These are phyloP conservation scores for Odocoileus virginianus DNA, from an alignment of 2,113 vertebrate genomes.

Conservation along the genomic window DNA sequence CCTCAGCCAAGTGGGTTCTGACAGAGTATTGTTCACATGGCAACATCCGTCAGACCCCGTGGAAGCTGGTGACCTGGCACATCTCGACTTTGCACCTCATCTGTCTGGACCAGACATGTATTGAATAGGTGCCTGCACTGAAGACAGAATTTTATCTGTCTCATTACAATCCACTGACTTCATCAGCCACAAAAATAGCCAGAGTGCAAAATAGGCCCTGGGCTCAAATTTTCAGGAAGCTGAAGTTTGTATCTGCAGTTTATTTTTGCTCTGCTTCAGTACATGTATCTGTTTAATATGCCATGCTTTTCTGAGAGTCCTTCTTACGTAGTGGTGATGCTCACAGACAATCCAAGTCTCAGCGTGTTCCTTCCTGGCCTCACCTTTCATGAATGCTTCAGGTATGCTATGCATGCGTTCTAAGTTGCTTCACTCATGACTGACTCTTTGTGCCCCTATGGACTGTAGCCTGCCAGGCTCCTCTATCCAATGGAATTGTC, in stretches of 20 bases:
- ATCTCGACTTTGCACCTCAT: neutral
- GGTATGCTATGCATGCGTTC: neutral
- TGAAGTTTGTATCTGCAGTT: neutral
- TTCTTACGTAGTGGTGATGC: neutral
- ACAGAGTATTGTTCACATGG: conserved; percentile 25
- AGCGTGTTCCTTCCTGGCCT: neutral
- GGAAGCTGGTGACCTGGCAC: neutral
- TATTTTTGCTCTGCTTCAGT: neutral
- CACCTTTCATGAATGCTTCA: neutral
- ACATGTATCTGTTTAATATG: neutral
- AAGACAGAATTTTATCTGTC: conserved; percentile 13
- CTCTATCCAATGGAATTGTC: neutral
- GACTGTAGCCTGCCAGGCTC: neutral
- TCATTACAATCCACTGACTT: conserved; percentile 56
- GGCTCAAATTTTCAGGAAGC: conserved; percentile 27
- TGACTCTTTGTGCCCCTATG: neutral
- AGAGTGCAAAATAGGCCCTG: neutral
- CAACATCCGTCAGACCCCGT: conserved; percentile 12
- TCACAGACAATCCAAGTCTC: neutral
- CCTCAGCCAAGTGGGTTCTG: neutral
- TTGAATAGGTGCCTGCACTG: neutral
- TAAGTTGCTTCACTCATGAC: neutral
- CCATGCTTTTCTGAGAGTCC: neutral
- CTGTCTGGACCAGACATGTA: conserved; percentile 10
- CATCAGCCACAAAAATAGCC: conserved; percentile 35